Conservation (phyloP, 2,797 vertebrate genomes). For the Pitangus sulphuratus region DNA sequence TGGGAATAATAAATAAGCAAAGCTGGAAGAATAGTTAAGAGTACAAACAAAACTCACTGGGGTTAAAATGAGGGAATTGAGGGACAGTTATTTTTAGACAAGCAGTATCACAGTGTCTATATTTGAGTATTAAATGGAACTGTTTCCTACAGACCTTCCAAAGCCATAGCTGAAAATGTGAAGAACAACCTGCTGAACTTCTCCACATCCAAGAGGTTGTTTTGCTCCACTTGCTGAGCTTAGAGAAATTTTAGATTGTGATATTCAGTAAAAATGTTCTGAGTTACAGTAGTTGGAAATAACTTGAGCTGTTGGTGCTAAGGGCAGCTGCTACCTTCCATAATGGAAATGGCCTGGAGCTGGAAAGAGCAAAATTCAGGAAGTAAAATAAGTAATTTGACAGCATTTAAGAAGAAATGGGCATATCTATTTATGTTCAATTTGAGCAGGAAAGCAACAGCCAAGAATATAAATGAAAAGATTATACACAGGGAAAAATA, state of each 20-base stretch:
- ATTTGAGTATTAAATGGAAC: neutral
- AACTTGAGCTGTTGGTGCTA: neutral
- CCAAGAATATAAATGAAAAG: neutral
- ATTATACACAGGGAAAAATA: neutral
- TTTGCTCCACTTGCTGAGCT: neutral
- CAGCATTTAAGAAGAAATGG: neutral
- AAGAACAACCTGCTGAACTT: neutral
- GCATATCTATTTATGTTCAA: neutral
- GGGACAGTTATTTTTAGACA: neutral
- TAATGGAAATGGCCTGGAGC: slow-evolving; percentile 17
- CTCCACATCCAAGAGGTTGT: neutral
- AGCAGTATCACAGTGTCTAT: neutral
- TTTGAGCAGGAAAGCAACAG: neutral
- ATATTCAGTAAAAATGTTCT: neutral
- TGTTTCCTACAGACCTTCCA: neutral
- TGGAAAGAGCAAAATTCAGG: neutral
- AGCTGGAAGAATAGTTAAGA: neutral
- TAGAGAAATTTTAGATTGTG: neutral
- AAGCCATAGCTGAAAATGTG: neutral
- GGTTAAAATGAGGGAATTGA: neutral
- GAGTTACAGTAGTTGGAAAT: neutral
- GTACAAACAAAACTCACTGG: neutral
- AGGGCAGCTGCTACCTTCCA: neutral
- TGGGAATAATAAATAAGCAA: neutral
- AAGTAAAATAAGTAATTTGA: slow-evolving; percentile 7